phyloP scores from a whole-genome alignment of 2,113 vertebrate genomes.

The Daubentonia madagascariensis region DNA sequence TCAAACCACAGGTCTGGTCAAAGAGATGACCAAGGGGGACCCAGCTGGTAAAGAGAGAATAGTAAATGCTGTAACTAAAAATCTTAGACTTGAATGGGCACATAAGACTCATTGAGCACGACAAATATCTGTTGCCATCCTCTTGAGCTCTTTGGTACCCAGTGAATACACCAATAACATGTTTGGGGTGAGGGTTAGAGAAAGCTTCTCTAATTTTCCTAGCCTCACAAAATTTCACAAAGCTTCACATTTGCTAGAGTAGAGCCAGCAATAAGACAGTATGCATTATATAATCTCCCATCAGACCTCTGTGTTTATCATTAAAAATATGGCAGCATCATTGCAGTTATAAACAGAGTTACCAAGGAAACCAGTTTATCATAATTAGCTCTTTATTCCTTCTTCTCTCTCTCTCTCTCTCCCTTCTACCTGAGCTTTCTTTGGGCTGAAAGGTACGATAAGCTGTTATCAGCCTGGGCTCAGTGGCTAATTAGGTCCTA shows the following conservation, averaged over 20 bases:
- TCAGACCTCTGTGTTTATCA: constrained; percentile 76
- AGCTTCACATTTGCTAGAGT: constrained; percentile 57
- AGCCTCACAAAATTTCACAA: constrained; percentile 16
- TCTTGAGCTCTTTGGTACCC: background rate
- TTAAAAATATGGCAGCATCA: constrained; percentile 71
- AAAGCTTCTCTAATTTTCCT: background rate
- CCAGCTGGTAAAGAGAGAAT: background rate
- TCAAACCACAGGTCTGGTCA: background rate
- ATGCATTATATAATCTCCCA: constrained; percentile 62
- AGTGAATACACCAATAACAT: background rate
- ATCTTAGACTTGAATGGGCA: background rate
- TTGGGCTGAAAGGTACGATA: constrained; percentile 29
- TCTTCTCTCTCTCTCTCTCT: background rate
- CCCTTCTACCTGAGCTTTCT: constrained; percentile 52
- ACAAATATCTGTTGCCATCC: background rate
- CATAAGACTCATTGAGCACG: fast-evolving
- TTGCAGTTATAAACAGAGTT: constrained; percentile 79
- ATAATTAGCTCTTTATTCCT: constrained; percentile 75
- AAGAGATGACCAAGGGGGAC: background rate
- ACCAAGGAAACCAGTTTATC: constrained; percentile 81
- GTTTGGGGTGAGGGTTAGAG: background rate
- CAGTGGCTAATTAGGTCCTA: constrained; percentile 61
- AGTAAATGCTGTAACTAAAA: background rate
- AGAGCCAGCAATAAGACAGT: constrained; percentile 48
- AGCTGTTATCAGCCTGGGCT: constrained; percentile 53